A percentile compares a stretch with the other conserved stretches of the same genome.
Evolutionary conservation across 2,113 vertebrate species (phyloP).

Genomic region (Oryctolagus cuniculus): DNA sequence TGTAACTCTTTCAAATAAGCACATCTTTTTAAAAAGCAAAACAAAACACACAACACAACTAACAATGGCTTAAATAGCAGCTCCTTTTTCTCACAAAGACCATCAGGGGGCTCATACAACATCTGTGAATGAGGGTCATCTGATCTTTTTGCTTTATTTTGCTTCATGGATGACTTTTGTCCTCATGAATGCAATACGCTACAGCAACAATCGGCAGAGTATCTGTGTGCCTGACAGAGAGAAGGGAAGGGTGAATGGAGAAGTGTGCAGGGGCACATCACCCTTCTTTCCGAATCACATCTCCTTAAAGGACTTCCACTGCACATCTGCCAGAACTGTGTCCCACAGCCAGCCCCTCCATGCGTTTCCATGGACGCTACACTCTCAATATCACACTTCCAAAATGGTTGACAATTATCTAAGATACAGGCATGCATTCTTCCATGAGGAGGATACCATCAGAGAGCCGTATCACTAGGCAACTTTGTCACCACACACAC

Average conservation of each 20-base stretch:
- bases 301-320: too few species aligned
- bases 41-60: neutral
- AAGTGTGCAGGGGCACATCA: accelerated
- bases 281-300: neutral
- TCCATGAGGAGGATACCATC: neutral
- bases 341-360: too few species aligned
- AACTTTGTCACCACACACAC: too few species aligned
- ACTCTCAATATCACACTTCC: constrained; percentile 6
- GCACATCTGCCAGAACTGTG: neutral
- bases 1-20: too few species aligned
- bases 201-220: neutral
- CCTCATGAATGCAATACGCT: neutral
- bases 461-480: neutral
- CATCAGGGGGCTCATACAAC: neutral
- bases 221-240: neutral
- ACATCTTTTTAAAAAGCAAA: too few species aligned
- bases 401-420: neutral
- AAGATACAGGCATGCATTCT: neutral
- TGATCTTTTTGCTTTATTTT: neutral
- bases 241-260: neutral
- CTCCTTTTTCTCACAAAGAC: neutral
- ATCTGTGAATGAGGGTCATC: neutral
- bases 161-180: neutral
- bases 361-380: neutral
- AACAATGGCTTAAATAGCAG: neutral